These are phyloP conservation scores for Rhopalosiphum maidis DNA, from an alignment of 1,140 invertebrate genomes.

Conservation along the genomic window DNA sequence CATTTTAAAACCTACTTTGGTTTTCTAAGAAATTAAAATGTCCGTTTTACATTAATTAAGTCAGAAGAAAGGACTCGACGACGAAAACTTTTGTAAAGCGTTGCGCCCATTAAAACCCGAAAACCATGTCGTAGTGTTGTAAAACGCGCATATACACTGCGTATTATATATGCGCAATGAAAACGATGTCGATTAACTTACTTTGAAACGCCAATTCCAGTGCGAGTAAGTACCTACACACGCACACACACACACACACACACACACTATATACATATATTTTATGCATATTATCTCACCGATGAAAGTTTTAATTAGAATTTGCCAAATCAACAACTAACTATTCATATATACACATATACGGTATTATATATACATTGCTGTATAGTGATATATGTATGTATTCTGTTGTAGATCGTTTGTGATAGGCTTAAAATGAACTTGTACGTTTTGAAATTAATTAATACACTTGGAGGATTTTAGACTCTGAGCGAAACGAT, in stretches of 20 bases:
- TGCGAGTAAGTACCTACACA: not conserved
- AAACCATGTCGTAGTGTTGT: not conserved
- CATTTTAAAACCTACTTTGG: not conserved
- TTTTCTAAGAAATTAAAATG: not conserved
- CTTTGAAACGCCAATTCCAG: not conserved
- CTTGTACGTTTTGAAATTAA: constrained; percentile 7
- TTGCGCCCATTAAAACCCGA: not conserved
- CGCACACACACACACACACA: not conserved
- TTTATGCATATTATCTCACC: not conserved
- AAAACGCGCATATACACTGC: not conserved
- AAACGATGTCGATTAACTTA: not conserved
- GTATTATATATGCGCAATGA: not conserved
- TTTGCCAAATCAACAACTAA: not conserved
- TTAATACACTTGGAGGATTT: not conserved
- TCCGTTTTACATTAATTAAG: not conserved
- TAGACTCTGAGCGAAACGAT: not conserved
- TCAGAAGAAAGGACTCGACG: not conserved
- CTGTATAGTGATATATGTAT: no score
- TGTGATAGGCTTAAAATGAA: not conserved
- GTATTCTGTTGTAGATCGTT: not conserved
- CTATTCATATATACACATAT: not conserved
- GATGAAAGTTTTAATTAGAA: constrained; percentile 3
- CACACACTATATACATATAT: not conserved
- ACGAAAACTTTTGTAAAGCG: not conserved
- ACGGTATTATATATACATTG: not conserved